A percentile compares a stretch with the other conserved stretches of the same genome.
Conservation (phyloP, 2,888 invertebrate species). For the Lagria hirta region DNA sequence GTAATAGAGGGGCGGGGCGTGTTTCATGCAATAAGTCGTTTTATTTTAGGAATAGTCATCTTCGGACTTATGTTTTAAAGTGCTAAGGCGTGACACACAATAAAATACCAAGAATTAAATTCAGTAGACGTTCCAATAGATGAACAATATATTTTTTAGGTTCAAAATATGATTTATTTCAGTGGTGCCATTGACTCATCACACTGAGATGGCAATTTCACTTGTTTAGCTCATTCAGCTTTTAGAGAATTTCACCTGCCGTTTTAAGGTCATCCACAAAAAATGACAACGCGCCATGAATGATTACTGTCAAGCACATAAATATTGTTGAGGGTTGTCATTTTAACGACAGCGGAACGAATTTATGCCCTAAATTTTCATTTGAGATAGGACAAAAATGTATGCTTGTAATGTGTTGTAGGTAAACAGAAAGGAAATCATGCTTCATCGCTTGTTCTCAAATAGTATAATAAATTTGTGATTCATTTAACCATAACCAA, state of each 20-base stretch:
- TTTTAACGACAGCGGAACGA: constrained; percentile 24
- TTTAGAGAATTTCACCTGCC: constrained; percentile 25
- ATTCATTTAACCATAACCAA: constrained; percentile 26
- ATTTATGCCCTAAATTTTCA: constrained; percentile 19
- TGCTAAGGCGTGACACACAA: too few relatives aligned
- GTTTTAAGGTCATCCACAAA: constrained; percentile 26
- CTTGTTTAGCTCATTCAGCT: too few relatives aligned
- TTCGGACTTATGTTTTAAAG: constrained; percentile 15
- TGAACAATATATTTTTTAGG: too few relatives aligned
- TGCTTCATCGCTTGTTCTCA: constrained; percentile 22
- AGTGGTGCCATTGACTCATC: too few relatives aligned
- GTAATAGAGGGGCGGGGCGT: too few relatives aligned
- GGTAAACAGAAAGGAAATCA: constrained; percentile 24
- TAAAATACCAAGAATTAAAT: too few relatives aligned
- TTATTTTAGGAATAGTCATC: constrained; percentile 12
- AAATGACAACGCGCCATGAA: constrained; percentile 25
- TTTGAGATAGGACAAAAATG: constrained; percentile 7
- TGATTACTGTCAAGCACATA: constrained; percentile 24
- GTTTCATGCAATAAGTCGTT: too few relatives aligned
- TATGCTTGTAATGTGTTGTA: constrained; percentile 12
- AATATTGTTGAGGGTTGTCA: constrained; percentile 23
- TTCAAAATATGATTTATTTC: too few relatives aligned
- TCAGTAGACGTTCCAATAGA: too few relatives aligned
- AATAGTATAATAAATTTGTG: constrained; percentile 24
- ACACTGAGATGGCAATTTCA: too few relatives aligned